Base-by-base conservation (phyloP, 2,113 vertebrate genomes). In the Ochotona princeps region DNA sequence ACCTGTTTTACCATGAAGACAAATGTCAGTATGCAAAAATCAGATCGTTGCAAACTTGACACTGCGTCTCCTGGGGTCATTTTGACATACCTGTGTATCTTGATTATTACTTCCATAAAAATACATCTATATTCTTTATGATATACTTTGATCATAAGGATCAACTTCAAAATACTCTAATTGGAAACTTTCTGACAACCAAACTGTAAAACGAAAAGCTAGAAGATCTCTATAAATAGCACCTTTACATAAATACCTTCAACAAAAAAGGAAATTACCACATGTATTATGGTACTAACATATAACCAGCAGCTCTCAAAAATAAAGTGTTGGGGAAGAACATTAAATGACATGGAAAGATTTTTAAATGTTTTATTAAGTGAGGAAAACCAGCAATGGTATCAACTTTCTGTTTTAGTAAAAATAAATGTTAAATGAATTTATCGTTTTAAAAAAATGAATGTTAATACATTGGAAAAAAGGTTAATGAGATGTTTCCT, bases 121-220 rank as follows among this genome's bases (percentile, higher is more conserved):
- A 82, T 54, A 8, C 7, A 81, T 51, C 35, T 93, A 51, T 60
- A 76, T 65, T 35, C 69, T 87, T 70, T 26, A 12, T 74, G 26
- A 20, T 69, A 44, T n/a, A 23, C 86, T 67, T 91, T 72, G 35
- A 75, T 72, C 44, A 89, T 12, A 28, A 32, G 8, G 44, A 80
- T 13, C 61, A 75, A 83, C 47, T 89, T 91, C n/a, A 70, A 90
- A 94, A 86, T 79, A 49, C 4, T 63, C 73, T 89, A 61, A 69
- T 76, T 44, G 63, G 57, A 44, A 13, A 30, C 23, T 38, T 65
- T 80, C 69, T 90, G 83, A 30, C 3, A 84, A 60, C 21, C 2
- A 25, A 92, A 69, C 80, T 72, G n/a, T 51, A 57, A 73, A n/a
- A 44, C 12, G 14, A 44, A 25, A 74, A 80, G 86, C 5, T 0